Evolutionary conservation across 92 coral and sea anemone genomes (phyloP).

Genomic region (Palythoa heliodiscus): DNA sequence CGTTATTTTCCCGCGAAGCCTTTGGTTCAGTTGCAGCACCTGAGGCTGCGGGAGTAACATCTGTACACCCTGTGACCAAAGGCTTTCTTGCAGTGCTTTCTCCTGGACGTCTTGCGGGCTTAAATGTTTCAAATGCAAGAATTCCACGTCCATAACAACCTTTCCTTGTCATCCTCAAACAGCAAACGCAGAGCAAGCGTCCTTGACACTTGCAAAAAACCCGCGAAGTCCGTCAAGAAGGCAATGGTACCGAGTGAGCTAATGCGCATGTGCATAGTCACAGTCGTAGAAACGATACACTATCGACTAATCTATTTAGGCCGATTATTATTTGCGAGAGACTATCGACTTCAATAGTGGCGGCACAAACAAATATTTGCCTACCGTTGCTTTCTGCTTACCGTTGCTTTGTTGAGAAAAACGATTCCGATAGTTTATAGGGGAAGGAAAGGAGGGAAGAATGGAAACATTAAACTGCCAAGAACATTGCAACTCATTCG

Average conservation of each 20-base stretch:
- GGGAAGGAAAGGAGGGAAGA: neutral
- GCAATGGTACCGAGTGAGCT: neutral
- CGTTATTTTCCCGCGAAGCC: neutral
- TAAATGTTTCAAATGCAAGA: slow-evolving; percentile 39
- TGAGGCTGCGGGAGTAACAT: neutral
- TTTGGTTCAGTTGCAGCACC: neutral
- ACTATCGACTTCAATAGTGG: slow-evolving; percentile 12
- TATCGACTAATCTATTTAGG: neutral
- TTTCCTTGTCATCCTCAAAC: slow-evolving; percentile 24
- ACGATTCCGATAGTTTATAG: neutral
- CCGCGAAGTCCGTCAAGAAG: neutral
- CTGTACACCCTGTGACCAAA: neutral
- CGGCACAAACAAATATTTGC: slow-evolving; percentile 30
- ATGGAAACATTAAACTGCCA: slow-evolving; percentile 21
- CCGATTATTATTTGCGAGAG: neutral
- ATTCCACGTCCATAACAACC: slow-evolving; percentile 40
- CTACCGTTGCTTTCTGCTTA: neutral
- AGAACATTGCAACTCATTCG: neutral
- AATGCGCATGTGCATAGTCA: neutral
- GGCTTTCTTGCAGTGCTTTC: neutral
- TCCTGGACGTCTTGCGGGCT: slow-evolving; percentile 41
- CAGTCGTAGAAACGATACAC: neutral
- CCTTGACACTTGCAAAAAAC: neutral
- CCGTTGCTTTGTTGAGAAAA: neutral
- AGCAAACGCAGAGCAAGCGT: neutral